A percentile compares a stretch with the other conserved stretches of the same genome.
These are phyloP conservation scores for Eristalis intricaria DNA, from an alignment of 2,888 invertebrate species.

Conservation along the genomic window DNA sequence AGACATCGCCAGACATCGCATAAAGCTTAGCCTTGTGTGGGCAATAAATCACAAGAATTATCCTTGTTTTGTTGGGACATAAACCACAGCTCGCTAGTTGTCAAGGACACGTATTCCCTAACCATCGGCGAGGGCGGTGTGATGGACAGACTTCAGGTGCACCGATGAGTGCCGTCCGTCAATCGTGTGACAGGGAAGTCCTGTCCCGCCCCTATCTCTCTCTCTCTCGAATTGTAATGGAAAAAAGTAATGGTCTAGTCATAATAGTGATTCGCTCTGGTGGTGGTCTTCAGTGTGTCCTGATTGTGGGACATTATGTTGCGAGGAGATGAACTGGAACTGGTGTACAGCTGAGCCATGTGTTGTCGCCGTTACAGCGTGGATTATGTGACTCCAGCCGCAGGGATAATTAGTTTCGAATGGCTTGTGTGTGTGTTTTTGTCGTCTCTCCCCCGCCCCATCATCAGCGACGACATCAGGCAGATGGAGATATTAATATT, in stretches of 20 bases:
- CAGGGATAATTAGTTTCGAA: constrained; percentile 66
- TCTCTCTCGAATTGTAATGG: constrained; percentile 6
- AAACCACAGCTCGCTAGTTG: neutral
- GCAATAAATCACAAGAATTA: constrained; percentile 68
- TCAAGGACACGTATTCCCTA: neutral
- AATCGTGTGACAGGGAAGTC: neutral
- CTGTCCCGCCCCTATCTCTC: neutral
- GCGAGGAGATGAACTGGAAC: constrained; percentile 17
- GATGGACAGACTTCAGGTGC: neutral
- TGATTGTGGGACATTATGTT: constrained; percentile 18
- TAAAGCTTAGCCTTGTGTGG: constrained; percentile 51
- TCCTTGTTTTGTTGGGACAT: constrained; percentile 44
- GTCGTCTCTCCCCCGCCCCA: neutral
- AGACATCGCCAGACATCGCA: neutral
- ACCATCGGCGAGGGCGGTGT: neutral
- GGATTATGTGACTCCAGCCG: constrained; percentile 35
- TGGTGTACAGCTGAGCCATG: constrained; percentile 18
- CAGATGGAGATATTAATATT: constrained; percentile 65
- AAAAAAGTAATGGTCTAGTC: constrained; percentile 46
- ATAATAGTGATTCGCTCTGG: constrained; percentile 7
- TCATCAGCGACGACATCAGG: constrained; percentile 12
- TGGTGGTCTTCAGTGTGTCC: neutral
- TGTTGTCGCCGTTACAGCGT: constrained; percentile 37
- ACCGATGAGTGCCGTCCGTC: constrained; percentile 3
- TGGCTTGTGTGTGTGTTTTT: constrained; percentile 57